Percentiles rank a stretch among this genome's conserved stretches.
Conservation (phyloP, 2,113 vertebrate genomes). For the Brachyhypopomus gauderio region DNA sequence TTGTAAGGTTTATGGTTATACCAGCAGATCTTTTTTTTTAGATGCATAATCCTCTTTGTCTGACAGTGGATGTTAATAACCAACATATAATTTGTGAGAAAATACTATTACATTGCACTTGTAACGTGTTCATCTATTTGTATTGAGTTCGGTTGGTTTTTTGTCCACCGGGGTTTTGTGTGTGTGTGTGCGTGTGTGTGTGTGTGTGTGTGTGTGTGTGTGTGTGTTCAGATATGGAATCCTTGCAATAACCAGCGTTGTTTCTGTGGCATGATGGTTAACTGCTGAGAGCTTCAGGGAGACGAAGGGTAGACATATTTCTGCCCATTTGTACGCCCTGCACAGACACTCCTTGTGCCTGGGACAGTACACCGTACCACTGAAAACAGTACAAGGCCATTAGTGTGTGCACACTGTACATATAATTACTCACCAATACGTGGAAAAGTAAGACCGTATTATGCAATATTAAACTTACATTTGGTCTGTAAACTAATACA, state of each 20-base stretch:
- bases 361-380: conserved; percentile 31
- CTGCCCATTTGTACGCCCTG: conserved; percentile 53
- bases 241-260: conserved; percentile 25
- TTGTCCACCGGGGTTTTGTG: conserved; percentile 13
- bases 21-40: not conserved
- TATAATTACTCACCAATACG: conserved; percentile 16
- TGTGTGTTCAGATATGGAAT: not conserved
- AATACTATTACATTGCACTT: not conserved
- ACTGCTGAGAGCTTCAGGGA: conserved; percentile 38
- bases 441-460: not conserved
- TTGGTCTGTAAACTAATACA: not conserved
- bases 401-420: conserved; percentile 12
- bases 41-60: not conserved
- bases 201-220: no score
- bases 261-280: conserved; percentile 30
- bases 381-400: conserved; percentile 16
- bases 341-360: conserved; percentile 49
- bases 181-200: no score
- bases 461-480: not conserved
- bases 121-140: not conserved
- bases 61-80: not conserved
- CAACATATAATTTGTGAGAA: not conserved
- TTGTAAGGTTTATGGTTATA: not conserved
- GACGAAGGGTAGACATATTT: conserved; percentile 33
- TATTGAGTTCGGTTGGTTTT: not conserved